A percentile compares a stretch with the other conserved stretches of the same genome.
Evolutionary conservation across 1,140 invertebrate species (phyloP).

Genomic region (Drosophila orena): DNA sequence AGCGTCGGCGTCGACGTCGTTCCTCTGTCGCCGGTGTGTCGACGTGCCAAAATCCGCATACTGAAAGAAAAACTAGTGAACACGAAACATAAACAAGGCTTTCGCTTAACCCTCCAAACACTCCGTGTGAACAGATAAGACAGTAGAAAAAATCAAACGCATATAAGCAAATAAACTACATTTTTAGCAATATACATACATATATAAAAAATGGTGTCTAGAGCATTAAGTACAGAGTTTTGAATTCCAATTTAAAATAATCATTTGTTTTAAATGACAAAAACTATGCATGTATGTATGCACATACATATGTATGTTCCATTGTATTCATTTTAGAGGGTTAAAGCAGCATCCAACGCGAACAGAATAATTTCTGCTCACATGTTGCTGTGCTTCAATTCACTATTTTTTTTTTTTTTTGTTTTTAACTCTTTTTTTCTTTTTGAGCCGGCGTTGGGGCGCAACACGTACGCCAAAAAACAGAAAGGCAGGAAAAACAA

Average conservation of each 20-base stretch:
- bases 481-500: constrained; percentile 29
- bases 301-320: too few species aligned
- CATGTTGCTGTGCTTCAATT: constrained; percentile 1
- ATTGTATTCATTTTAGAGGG: neutral
- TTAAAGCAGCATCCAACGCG: constrained; percentile 13
- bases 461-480: constrained; percentile 75
- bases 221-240: too few species aligned
- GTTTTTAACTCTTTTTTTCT: constrained; percentile 8
- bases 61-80: constrained; percentile 22
- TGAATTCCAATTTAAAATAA: neutral
- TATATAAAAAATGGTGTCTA: too few species aligned
- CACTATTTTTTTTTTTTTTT: constrained; percentile 8
- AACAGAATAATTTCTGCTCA: constrained; percentile 9
- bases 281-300: too few species aligned
- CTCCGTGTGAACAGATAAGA: neutral
- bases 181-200: too few species aligned
- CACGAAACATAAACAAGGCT: neutral
- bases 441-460: constrained; percentile 53
- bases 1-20: constrained; percentile 9
- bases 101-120: neutral
- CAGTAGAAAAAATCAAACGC: too few species aligned
- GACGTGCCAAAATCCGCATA: constrained; percentile 75
- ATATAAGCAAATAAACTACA: too few species aligned
- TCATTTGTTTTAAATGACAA: too few species aligned
- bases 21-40: constrained; percentile 34